phyloP scores from a whole-genome alignment of 2,888 invertebrate genomes.

The Mesochorus sp. region DNA sequence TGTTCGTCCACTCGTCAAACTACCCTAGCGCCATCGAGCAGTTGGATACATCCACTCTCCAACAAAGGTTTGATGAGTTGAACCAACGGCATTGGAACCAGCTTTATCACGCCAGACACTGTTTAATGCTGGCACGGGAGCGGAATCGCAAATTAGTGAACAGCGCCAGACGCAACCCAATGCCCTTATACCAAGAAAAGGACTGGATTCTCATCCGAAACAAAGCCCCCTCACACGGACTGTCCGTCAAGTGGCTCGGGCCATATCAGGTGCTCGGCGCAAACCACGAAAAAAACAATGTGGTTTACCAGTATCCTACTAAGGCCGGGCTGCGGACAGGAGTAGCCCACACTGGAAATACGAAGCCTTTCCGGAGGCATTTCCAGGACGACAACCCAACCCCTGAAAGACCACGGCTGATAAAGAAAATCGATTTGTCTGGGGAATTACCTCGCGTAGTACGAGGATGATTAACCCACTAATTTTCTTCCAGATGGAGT shows the following conservation, averaged over 20 bases:
- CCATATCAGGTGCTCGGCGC: constrained; percentile 2
- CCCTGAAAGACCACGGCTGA: neutral
- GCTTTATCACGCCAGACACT: constrained; percentile 9
- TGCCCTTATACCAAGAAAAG: constrained; percentile 3
- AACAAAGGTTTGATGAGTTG: constrained; percentile 14
- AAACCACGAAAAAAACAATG: constrained; percentile 12
- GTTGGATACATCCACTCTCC: constrained; percentile 13
- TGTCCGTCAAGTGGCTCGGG: constrained; percentile 11
- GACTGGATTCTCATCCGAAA: constrained; percentile 10
- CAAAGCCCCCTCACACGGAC: constrained; percentile 1
- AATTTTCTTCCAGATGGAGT: neutral
- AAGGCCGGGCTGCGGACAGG: neutral
- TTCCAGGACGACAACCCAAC: neutral
- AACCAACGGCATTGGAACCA: constrained; percentile 15
- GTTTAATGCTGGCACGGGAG: constrained; percentile 3
- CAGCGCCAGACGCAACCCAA: constrained; percentile 14
- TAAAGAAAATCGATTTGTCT: neutral
- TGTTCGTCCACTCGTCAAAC: constrained; percentile 18
- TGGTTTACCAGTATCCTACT: constrained; percentile 8
- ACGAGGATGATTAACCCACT: neutral
- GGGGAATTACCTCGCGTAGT: neutral
- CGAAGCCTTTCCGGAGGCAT: constrained; percentile 1
- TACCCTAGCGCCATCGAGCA: constrained; percentile 21
- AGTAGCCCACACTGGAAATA: constrained; percentile 5
- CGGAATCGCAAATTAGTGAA: neutral